These are phyloP conservation scores for Myiozetetes cayanensis DNA, from an alignment of 2,113 vertebrate species.

Conservation along the genomic window DNA sequence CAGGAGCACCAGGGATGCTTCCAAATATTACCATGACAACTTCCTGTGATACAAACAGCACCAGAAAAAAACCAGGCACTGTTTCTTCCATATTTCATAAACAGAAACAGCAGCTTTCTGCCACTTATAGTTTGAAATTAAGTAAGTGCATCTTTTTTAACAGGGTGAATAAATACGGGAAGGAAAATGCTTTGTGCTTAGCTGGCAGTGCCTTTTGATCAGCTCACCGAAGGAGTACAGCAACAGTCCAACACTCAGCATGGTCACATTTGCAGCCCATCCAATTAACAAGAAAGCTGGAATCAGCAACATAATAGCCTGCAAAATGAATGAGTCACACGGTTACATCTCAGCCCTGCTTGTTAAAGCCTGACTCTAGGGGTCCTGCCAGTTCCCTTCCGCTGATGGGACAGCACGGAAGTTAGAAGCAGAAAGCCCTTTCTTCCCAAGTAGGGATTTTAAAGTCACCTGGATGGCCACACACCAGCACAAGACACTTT, in stretches of 20 bases:
- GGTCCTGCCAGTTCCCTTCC: background rate
- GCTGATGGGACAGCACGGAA: background rate
- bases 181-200: background rate
- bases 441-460: background rate
- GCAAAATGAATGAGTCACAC: background rate
- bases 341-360: background rate
- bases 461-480: background rate
- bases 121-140: background rate
- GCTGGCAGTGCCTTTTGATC: background rate
- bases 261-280: conserved; percentile 76
- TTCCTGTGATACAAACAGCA: background rate
- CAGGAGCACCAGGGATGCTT: background rate
- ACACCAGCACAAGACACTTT: background rate
- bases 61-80: background rate
- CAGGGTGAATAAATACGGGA: background rate
- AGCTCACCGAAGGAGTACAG: conserved; percentile 92
- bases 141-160: background rate
- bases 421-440: background rate
- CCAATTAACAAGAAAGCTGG: conserved; percentile 92
- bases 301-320: conserved; percentile 88
- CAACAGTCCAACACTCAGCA: conserved; percentile 83
- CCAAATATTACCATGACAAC: background rate
- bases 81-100: background rate
- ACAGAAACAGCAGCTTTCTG: background rate
- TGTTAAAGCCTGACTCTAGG: background rate